phyloP scores from a whole-genome alignment of 2,797 vertebrate genomes.

The Harpagifer antarcticus region DNA sequence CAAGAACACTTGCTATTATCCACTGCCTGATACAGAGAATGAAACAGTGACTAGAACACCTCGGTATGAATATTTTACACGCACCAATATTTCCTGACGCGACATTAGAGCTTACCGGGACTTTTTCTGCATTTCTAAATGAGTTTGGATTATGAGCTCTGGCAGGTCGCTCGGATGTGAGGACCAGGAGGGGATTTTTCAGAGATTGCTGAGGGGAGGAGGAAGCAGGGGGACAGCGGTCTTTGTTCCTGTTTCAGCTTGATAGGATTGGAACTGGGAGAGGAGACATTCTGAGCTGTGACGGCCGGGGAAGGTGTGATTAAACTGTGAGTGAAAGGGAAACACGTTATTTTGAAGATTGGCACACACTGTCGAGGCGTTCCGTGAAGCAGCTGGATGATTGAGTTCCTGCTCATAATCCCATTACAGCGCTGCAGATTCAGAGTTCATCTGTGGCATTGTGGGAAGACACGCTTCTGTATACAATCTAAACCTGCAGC shows the following conservation, averaged over 20 bases:
- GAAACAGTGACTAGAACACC: slow-evolving; percentile 38
- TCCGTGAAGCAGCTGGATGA: slow-evolving; percentile 53
- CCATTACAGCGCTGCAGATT: slow-evolving; percentile 64
- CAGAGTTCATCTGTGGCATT: slow-evolving; percentile 68
- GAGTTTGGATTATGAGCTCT: slow-evolving; percentile 70
- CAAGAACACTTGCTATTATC: slow-evolving; percentile 46
- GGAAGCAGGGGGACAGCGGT: slow-evolving; percentile 30
- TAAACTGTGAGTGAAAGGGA: slow-evolving; percentile 31
- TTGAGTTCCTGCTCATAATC: slow-evolving; percentile 73
- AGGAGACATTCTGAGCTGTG: slow-evolving; percentile 48
- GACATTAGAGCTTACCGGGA: slow-evolving; percentile 38
- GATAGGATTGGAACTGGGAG: slow-evolving; percentile 64
- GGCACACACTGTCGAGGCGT: slow-evolving; percentile 30
- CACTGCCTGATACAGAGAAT: slow-evolving; percentile 44
- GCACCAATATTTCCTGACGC: slow-evolving; percentile 55
- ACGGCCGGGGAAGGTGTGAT: slow-evolving; percentile 32
- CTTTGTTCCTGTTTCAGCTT: slow-evolving; percentile 63
- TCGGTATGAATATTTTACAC: slow-evolving; percentile 67
- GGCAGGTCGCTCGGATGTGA: slow-evolving; percentile 61
- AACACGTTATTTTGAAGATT: slow-evolving; percentile 38
- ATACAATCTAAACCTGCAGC: slow-evolving; percentile 64
- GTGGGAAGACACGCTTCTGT: slow-evolving; percentile 51
- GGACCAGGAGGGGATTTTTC: slow-evolving; percentile 30
- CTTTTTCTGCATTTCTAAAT: slow-evolving; percentile 57
- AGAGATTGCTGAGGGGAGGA: slow-evolving; percentile 20